Conservation (phyloP, 23 tunicate genomes). For the Halocynthia roretzi region DNA sequence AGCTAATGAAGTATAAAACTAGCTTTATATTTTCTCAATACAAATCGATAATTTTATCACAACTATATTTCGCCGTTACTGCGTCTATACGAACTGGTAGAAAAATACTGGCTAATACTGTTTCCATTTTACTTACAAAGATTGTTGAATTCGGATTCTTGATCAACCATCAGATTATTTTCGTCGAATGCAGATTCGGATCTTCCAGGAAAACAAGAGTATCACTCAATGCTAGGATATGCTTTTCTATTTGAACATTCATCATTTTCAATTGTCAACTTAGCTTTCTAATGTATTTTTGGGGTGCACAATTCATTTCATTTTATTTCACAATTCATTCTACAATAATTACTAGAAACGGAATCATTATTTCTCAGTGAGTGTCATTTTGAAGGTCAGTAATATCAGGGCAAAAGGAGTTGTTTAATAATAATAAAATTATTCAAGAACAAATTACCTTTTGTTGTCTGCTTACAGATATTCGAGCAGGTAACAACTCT, state of each 20-base stretch:
- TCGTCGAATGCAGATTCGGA: slow-evolving; percentile 28
- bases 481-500: no score
- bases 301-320: no score
- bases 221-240: slow-evolving; percentile 31
- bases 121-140: slow-evolving; percentile 27
- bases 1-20: slow-evolving; percentile 51
- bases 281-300: no score
- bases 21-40: neutral
- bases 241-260: slow-evolving; percentile 9
- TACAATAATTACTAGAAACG: no score
- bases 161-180: slow-evolving; percentile 13
- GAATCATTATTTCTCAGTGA: no score
- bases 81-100: neutral
- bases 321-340: no score
- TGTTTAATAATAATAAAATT: no score
- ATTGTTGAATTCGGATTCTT: slow-evolving; percentile 55
- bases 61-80: neutral
- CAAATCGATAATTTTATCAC: no score
- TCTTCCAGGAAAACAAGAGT: slow-evolving; percentile 29
- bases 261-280: neutral
- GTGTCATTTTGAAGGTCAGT: no score
- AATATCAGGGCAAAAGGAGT: no score
- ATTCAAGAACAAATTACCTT: no score
- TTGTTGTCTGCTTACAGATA: no score
- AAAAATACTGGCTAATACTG: neutral